phyloP scores from a whole-genome alignment of 2,797 vertebrate genomes.

The Valencia hispanica region DNA sequence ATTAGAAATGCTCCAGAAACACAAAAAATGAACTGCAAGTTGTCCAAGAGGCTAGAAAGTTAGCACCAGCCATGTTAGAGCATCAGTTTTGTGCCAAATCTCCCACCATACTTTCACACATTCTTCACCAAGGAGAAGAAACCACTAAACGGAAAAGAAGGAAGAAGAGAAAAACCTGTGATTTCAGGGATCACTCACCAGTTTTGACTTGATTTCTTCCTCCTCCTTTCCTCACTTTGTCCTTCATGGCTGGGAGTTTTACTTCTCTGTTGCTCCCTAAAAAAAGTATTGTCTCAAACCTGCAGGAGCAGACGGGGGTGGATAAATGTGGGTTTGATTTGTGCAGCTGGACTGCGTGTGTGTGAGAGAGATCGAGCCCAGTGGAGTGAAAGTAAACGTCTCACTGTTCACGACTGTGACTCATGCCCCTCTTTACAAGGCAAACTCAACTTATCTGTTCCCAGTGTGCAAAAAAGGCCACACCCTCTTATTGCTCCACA shows the following conservation, averaged over 20 bases:
- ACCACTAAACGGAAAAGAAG: slow-evolving; percentile 36
- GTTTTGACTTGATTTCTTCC: slow-evolving; percentile 72
- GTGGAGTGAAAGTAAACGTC: slow-evolving; percentile 46
- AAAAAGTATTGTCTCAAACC: slow-evolving; percentile 34
- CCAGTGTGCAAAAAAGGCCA: slow-evolving; percentile 64
- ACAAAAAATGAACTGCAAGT: slow-evolving; percentile 17
- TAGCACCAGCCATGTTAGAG: slow-evolving; percentile 46
- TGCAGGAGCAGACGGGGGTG: slow-evolving; percentile 10
- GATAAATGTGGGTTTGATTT: slow-evolving; percentile 15
- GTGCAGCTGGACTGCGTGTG: slow-evolving; percentile 27
- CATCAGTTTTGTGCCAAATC: slow-evolving; percentile 59
- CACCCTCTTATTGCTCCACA: slow-evolving; percentile 80
- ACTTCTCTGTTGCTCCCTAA: slow-evolving; percentile 31
- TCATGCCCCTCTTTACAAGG: slow-evolving; percentile 55
- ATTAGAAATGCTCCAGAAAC: neutral
- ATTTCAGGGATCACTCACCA: slow-evolving; percentile 70
- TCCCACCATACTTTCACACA: slow-evolving; percentile 59
- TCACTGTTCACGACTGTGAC: slow-evolving; percentile 51
- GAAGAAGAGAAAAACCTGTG: slow-evolving; percentile 32
- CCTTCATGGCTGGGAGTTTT: slow-evolving; percentile 76
- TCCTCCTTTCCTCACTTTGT: slow-evolving; percentile 77
- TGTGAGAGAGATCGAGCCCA: slow-evolving; percentile 1
- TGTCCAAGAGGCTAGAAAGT: slow-evolving; percentile 27
- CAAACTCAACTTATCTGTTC: slow-evolving; percentile 72
- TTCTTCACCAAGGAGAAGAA: slow-evolving; percentile 43